Evolutionary conservation across 2,797 vertebrate genomes (phyloP), one percentile per base, ranked within the genome.

Genomic region (Stomatorhinus walkeri): DNA sequence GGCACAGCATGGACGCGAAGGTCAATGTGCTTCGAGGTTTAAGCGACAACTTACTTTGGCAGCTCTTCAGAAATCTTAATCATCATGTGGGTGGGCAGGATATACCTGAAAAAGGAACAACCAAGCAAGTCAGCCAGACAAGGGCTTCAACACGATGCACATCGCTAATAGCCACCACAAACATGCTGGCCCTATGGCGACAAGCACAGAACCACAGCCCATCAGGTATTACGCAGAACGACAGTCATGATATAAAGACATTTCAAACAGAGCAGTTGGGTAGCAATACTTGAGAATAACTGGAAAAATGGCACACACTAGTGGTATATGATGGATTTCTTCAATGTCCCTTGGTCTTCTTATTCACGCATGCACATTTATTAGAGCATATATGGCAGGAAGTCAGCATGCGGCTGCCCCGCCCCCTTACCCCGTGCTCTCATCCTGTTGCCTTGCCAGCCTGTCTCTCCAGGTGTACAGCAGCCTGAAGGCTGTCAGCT

Each of bases 11-110:
- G 61, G 24, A 28, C 9, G 0, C 24, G 3, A 32, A 32, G 24
- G 28, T 5, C 28, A 16, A 68, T 3, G 9, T 2, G 24, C 3
- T 28, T 68, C 10, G 0, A 68, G 24, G 61, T 68, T 12, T 40
- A 12, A 24, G 32, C 16, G 19, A 56, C 46, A 9, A 95, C 97
- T 96, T 95, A 99, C 98, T 97, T 98, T 5, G 98, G 98, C 90
- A 99, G 94, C 88, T 97, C 97, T 89, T 99, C 98, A 0, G 98
- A 94, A 56, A 99, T 97, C 94, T 99, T 99, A 87, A 94, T 93
- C 93, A 99, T 94, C 98, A 99, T 99, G 81, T 99, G 98, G 91
- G 98, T 98, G 43, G 98, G 98, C 5, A 99, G 93, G 46, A 98
- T 91, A 0, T 97, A 99, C 87, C 98, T 99, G 92, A 93, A 93